A percentile compares a stretch with the other conserved stretches of the same genome.
Evolutionary conservation across 2,113 vertebrate species (phyloP).

Genomic region (Plotosus lineatus): DNA sequence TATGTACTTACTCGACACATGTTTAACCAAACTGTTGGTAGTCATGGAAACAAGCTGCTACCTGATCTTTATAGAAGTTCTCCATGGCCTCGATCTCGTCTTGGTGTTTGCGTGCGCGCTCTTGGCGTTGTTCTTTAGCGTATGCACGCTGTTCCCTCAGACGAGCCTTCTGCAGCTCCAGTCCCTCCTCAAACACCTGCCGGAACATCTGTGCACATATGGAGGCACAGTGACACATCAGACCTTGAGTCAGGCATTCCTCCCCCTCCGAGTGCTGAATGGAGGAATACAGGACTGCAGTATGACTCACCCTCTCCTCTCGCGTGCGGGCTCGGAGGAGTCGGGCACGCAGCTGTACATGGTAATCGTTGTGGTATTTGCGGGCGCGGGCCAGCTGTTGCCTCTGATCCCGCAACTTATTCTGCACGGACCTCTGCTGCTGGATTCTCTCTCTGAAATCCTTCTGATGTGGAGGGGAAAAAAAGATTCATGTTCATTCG

Average conservation of each 20-base stretch:
- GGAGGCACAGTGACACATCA: not conserved
- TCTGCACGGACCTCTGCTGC: slow-evolving; percentile 81
- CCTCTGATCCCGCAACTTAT: slow-evolving; percentile 78
- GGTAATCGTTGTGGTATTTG: slow-evolving; percentile 86
- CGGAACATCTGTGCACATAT: slow-evolving; percentile 79
- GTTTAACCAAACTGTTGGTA: not conserved
- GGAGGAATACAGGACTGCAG: not conserved
- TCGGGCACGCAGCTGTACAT: slow-evolving; percentile 82
- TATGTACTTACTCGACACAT: no score
- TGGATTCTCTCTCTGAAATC: slow-evolving; percentile 82
- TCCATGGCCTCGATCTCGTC: slow-evolving; percentile 88
- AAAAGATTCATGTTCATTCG: not conserved
- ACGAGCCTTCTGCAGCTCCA: slow-evolving; percentile 87
- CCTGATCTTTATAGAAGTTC: slow-evolving; percentile 95
- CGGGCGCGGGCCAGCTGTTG: slow-evolving; percentile 84
- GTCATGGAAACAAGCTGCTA: slow-evolving; percentile 51
- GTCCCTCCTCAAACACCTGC: slow-evolving; percentile 88
- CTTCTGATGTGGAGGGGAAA: slow-evolving; percentile 67
- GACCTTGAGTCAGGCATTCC: not conserved
- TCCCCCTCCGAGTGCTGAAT: not conserved
- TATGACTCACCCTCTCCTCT: slow-evolving; percentile 81
- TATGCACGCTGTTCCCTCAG: slow-evolving; percentile 81
- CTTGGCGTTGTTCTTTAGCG: slow-evolving; percentile 80
- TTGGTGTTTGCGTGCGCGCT: slow-evolving; percentile 77
- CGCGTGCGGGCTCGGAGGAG: slow-evolving; percentile 84